phyloP scores from a whole-genome alignment of 1,140 invertebrate species.

The Oreohelix idahoensis region DNA sequence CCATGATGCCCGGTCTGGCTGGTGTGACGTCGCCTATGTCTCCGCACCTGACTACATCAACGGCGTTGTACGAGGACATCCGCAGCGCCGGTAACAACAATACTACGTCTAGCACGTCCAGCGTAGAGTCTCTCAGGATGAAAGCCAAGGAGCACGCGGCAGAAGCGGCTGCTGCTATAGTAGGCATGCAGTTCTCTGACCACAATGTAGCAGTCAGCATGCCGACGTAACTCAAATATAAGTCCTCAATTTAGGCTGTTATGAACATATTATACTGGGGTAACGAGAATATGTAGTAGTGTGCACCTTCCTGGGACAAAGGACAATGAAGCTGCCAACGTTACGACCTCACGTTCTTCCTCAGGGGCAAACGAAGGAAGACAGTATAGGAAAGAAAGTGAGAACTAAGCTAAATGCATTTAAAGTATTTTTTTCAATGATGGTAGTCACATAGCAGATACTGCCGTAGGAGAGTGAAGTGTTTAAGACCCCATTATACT shows the following conservation, averaged over 20 bases:
- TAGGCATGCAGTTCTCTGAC: neutral
- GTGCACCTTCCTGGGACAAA: too few species aligned
- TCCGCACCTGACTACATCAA: neutral
- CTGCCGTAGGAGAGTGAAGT: too few species aligned
- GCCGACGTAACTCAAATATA: neutral
- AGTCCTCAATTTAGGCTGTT: neutral
- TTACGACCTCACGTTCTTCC: too few species aligned
- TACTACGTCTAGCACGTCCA: conserved; percentile 55
- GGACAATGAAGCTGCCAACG: too few species aligned
- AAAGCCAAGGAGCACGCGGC: conserved; percentile 75
- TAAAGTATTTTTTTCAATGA: too few species aligned
- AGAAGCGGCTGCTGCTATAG: conserved; percentile 30
- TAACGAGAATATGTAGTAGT: too few species aligned
- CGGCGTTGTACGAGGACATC: conserved; percentile 3
- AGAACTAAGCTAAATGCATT: too few species aligned
- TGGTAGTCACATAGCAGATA: too few species aligned
- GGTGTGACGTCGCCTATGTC: conserved; percentile 44
- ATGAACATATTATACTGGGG: too few species aligned
- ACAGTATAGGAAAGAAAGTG: too few species aligned
- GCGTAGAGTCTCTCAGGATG: conserved; percentile 73
- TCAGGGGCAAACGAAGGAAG: too few species aligned
- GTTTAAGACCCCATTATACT: too few species aligned
- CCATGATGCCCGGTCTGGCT: conserved; percentile 50
- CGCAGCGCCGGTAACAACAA: neutral
- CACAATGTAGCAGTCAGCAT: conserved; percentile 18